Evolutionary conservation across 30 jellyfish, hydroid and myxozoan genomes (phyloP).

Genomic region (Pelagia noctiluca): DNA sequence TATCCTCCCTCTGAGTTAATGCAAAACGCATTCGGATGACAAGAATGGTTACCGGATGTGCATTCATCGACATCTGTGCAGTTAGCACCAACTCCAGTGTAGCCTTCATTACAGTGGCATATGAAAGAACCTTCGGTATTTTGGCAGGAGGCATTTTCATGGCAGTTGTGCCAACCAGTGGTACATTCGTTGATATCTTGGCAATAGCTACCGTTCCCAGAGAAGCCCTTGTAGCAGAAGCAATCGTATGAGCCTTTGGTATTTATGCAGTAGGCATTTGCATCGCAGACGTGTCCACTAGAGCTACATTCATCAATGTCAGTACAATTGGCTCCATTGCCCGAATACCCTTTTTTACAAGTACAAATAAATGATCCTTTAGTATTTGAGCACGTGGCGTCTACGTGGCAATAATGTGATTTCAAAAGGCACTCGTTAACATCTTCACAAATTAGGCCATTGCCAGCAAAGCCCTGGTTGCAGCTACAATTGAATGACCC

Average conservation of each 20-base stretch:
- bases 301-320: conserved; percentile 58
- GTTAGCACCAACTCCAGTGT: conserved; percentile 58
- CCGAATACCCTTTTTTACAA: conserved; percentile 43
- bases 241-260: conserved; percentile 41
- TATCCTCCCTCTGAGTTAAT: conserved; percentile 66
- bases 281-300: conserved; percentile 42
- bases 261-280: conserved; percentile 54
- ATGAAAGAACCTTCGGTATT: conserved; percentile 64
- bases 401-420: conserved; percentile 38
- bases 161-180: conserved; percentile 43
- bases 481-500: conserved; percentile 63
- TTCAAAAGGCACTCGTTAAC: conserved; percentile 54
- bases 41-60: not conserved
- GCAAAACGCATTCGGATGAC: conserved; percentile 62
- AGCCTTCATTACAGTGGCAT: conserved; percentile 68
- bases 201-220: conserved; percentile 70
- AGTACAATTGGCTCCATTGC: conserved; percentile 36
- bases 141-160: conserved; percentile 16
- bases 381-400: conserved; percentile 50
- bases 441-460: conserved; percentile 53
- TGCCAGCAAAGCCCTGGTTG: conserved; percentile 52
- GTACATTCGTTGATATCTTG: conserved; percentile 69
- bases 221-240: conserved; percentile 54
- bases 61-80: conserved; percentile 74
- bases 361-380: conserved; percentile 44